Evolutionary conservation across 2,888 invertebrate genomes (phyloP).

Genomic region (Synanthedon myopaeformis): DNA sequence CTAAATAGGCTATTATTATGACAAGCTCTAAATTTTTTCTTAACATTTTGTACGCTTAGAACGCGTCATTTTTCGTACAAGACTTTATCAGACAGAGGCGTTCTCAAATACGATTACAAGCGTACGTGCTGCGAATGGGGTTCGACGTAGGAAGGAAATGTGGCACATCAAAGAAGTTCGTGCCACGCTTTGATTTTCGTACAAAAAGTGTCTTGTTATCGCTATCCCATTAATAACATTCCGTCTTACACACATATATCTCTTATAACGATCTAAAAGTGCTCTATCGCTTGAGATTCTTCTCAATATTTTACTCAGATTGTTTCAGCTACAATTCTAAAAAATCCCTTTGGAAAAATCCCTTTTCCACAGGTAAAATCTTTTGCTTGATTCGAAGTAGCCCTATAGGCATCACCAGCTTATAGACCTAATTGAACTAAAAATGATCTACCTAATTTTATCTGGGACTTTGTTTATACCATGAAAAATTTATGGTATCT

Average conservation of each 20-base stretch:
- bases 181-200: conserved; percentile 55
- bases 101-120: conserved; percentile 65
- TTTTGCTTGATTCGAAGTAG: no score
- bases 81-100: conserved; percentile 64
- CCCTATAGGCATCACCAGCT: no score
- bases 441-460: no score
- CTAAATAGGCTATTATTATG: no score
- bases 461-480: no score
- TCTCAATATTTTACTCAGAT: no score
- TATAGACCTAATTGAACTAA: no score
- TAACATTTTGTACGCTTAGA: neutral
- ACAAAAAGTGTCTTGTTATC: conserved; percentile 57
- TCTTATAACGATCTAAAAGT: neutral
- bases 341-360: no score
- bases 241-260: neutral
- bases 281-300: no score
- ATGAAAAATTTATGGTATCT: no score
- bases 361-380: no score
- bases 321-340: no score
- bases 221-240: conserved; percentile 30
- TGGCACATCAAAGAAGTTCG: conserved; percentile 55
- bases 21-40: neutral
- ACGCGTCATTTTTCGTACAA: conserved; percentile 47
- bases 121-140: conserved; percentile 57
- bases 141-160: conserved; percentile 37